phyloP scores from a whole-genome alignment of 2,113 vertebrate species.

The Corydoras sp. region DNA sequence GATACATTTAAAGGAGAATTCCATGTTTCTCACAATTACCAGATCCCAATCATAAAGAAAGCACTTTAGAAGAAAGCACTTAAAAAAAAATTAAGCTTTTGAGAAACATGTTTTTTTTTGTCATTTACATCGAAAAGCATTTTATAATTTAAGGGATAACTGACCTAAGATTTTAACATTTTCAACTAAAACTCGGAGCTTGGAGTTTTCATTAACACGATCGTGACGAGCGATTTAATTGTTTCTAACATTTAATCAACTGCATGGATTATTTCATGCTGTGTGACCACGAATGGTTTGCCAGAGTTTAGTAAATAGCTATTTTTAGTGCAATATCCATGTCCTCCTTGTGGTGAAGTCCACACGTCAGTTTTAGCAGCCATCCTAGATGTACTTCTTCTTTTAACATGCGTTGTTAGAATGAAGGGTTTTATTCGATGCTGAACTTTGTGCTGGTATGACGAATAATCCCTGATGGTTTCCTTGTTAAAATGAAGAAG shows the following conservation, averaged over 20 bases:
- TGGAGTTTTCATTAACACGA: background rate
- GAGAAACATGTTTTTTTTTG: background rate
- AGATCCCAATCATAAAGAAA: too few relatives aligned
- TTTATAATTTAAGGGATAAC: too few relatives aligned
- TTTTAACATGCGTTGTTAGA: background rate
- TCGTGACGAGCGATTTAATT: too few relatives aligned
- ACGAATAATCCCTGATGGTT: constrained; percentile 26
- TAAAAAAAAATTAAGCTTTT: background rate
- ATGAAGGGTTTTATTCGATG: constrained; percentile 31
- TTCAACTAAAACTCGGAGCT: background rate
- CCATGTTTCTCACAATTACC: too few relatives aligned
- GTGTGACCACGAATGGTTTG: background rate
- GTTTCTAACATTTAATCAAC: too few relatives aligned
- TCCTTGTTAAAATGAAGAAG: constrained; percentile 15
- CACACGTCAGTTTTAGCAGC: constrained; percentile 7
- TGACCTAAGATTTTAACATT: background rate
- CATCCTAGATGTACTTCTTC: background rate
- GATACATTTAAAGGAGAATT: too few relatives aligned
- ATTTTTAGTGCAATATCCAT: constrained; percentile 19
- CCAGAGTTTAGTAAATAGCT: constrained; percentile 7
- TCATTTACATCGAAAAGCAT: too few relatives aligned
- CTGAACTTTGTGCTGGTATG: background rate
- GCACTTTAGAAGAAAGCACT: background rate
- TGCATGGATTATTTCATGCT: constrained; percentile 7
- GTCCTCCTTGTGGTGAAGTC: constrained; percentile 7